These are phyloP conservation scores for Trissolcus basalis DNA, from an alignment of 1,140 invertebrate genomes.

Conservation along the genomic window DNA sequence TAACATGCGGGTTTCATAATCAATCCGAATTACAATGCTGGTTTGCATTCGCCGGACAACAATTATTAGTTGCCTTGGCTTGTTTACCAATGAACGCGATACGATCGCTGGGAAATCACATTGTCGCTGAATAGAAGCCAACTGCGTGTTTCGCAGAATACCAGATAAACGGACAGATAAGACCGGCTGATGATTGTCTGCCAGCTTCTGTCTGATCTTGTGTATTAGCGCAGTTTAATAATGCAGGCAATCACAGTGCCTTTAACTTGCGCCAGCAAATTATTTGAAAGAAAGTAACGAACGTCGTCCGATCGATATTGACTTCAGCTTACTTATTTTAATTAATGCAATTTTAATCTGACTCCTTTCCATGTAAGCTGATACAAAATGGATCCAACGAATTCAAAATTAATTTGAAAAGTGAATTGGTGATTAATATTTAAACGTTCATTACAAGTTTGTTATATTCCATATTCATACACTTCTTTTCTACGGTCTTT, in stretches of 20 bases:
- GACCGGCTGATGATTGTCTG: conserved; percentile 49
- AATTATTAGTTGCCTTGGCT: conserved; percentile 46
- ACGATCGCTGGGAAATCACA: conserved; percentile 53
- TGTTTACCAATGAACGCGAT: conserved; percentile 50
- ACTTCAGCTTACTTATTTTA: conserved; percentile 1
- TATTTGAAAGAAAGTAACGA: no score
- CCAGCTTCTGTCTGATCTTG: conserved; percentile 42
- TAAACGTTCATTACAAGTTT: no score
- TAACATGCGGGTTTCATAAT: conserved; percentile 44
- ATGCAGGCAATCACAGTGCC: conserved; percentile 28
- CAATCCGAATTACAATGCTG: conserved; percentile 41
- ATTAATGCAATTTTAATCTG: conserved; percentile 3
- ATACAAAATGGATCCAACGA: no score
- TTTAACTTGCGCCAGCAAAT: background rate
- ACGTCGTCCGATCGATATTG: no score
- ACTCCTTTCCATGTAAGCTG: background rate
- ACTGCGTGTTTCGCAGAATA: conserved; percentile 47
- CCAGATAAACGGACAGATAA: conserved; percentile 38
- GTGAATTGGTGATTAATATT: no score
- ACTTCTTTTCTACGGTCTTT: no score
- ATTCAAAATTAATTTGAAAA: no score
- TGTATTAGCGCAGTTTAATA: conserved; percentile 46
- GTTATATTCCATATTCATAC: no score
- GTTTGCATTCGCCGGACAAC: conserved; percentile 30
- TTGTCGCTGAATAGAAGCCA: conserved; percentile 43